Conservation (phyloP, 2,113 vertebrate genomes). For the Gasterosteus aculeatus region DNA sequence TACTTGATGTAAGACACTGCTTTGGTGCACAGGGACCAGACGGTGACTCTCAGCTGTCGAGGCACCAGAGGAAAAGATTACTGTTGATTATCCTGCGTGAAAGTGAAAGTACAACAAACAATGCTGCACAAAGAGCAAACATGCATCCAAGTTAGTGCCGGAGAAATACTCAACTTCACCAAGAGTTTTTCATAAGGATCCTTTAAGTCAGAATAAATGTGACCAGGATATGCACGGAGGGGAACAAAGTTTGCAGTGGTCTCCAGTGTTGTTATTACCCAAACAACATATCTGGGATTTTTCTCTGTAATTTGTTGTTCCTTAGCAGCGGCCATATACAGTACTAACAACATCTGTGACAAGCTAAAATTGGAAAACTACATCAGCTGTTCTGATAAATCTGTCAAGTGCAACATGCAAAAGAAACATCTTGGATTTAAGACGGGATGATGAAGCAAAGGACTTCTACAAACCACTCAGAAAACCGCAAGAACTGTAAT, state of each 20-base stretch:
- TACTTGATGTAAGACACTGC: conserved; percentile 99
- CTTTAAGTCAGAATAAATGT: conserved; percentile 8
- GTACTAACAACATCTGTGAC: neutral
- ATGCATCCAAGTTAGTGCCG: neutral
- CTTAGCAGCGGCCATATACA: neutral
- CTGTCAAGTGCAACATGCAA: neutral
- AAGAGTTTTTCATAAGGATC: neutral
- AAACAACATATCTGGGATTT: neutral
- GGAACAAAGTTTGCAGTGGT: neutral
- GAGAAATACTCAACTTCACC: neutral
- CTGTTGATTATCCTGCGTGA: conserved; percentile 7
- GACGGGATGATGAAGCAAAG: neutral
- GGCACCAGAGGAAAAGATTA: conserved; percentile 22
- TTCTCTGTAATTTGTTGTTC: neutral
- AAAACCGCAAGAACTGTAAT: neutral
- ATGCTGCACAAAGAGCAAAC: neutral
- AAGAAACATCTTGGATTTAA: neutral
- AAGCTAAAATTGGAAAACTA: neutral
- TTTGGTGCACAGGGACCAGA: conserved; percentile 98
- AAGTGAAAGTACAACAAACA: conserved; percentile 30
- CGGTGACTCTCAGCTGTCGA: conserved; percentile 91
- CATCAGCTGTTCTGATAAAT: neutral
- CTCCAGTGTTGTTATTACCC: neutral
- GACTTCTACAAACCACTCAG: neutral
- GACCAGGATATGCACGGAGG: neutral